Conservation (phyloP, 2,113 vertebrate genomes). For the Callionymus lyra region DNA sequence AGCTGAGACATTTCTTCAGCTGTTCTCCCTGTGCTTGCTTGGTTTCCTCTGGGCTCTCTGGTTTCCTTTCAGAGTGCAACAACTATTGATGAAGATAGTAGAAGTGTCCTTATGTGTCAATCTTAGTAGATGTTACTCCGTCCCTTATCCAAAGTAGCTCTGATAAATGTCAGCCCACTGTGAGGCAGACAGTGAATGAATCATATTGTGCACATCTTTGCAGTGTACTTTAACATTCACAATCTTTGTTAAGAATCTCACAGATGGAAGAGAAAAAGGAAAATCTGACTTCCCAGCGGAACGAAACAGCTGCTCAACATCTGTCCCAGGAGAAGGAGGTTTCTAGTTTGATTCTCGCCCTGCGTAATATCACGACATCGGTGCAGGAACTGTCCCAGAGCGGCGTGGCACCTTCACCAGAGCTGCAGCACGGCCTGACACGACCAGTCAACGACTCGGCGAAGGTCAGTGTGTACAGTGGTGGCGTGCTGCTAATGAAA, state of each 20-base stretch:
- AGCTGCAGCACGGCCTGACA: constrained; percentile 9
- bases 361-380: constrained; percentile 44
- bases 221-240: no score
- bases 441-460: constrained; percentile 11
- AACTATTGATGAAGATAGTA: no score
- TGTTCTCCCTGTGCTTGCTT: no score
- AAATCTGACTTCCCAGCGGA: constrained; percentile 55
- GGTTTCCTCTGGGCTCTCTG: no score
- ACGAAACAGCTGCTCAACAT: constrained; percentile 40
- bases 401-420: constrained; percentile 30
- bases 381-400: constrained; percentile 20
- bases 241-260: constrained; percentile 37
- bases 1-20: not conserved
- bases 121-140: no score
- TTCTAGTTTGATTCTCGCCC: constrained; percentile 17
- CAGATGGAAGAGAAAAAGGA: constrained; percentile 60
- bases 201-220: no score
- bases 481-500: not conserved
- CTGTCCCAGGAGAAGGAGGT: constrained; percentile 29
- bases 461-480: constrained; percentile 32
- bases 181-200: no score
- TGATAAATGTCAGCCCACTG: no score
- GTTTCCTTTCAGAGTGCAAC: no score
- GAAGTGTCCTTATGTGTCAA: no score
- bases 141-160: no score